phyloP scores from a whole-genome alignment of 2,888 invertebrate species.

The Linnaemya tessellans region DNA sequence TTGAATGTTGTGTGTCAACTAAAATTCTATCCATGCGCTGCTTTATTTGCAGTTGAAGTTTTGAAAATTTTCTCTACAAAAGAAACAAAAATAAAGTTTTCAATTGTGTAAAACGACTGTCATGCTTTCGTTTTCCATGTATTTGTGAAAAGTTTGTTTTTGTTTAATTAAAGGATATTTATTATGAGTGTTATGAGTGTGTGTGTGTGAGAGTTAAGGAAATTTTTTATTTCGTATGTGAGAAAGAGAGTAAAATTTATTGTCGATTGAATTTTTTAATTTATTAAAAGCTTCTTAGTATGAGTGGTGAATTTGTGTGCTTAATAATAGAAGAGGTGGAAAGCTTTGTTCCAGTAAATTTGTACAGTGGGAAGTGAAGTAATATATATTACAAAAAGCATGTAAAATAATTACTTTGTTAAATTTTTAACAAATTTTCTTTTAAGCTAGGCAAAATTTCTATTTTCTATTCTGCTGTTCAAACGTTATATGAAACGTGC shows the following conservation, averaged over 20 bases:
- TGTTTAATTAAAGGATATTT: conserved; percentile 55
- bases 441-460: too few relatives aligned
- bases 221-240: conserved; percentile 11
- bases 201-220: conserved; percentile 36
- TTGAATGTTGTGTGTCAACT: conserved; percentile 71
- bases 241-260: conserved; percentile 32
- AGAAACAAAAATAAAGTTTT: too few relatives aligned
- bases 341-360: conserved; percentile 22
- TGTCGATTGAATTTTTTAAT: neutral
- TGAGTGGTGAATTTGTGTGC: conserved; percentile 15
- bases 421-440: too few relatives aligned
- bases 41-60: conserved; percentile 41
- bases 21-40: conserved; percentile 65
- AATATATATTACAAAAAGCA: too few relatives aligned
- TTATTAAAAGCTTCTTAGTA: conserved; percentile 40
- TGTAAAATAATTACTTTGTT: too few relatives aligned
- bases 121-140: neutral
- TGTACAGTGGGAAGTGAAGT: conserved; percentile 16
- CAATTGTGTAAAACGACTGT: conserved; percentile 26
- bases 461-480: too few relatives aligned
- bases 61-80: conserved; percentile 7
- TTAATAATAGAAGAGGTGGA: conserved; percentile 1
- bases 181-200: conserved; percentile 1
- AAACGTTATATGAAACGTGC: too few relatives aligned
- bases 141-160: conserved; percentile 23